phyloP scores from a whole-genome alignment of 2,797 vertebrate genomes.

The Otolemur crassicaudatus region DNA sequence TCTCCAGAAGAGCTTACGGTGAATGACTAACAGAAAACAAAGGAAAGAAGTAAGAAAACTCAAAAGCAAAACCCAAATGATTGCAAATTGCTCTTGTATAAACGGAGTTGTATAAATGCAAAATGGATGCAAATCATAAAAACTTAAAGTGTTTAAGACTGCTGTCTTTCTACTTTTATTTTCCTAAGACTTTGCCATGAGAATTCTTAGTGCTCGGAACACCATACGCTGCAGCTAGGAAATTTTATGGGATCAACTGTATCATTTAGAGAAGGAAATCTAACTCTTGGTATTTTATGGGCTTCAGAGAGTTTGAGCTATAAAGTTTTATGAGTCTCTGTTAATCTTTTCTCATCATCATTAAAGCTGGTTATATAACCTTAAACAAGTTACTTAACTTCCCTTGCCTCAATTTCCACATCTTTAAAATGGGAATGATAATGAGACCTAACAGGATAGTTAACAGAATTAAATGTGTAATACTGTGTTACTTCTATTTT shows the following conservation, averaged over 20 bases:
- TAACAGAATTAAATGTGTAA: not conserved
- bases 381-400: not conserved
- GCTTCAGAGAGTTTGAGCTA: not conserved
- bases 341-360: not conserved
- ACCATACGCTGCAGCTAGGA: not conserved
- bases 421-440: not conserved
- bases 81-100: constrained; percentile 25
- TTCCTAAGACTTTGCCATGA: not conserved
- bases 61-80: constrained; percentile 46
- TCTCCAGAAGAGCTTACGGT: not conserved
- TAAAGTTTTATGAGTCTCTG: not conserved
- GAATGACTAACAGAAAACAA: constrained; percentile 33
- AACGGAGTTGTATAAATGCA: constrained; percentile 50
- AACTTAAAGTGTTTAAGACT: constrained; percentile 49
- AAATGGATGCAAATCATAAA: constrained; percentile 52
- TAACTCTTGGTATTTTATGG: not conserved
- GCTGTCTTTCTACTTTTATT: constrained; percentile 45
- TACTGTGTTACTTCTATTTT: not conserved
- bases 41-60: constrained; percentile 47
- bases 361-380: not conserved
- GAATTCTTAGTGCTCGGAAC: constrained; percentile 18
- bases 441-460: not conserved
- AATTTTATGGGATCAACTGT: not conserved
- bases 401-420: constrained; percentile 32
- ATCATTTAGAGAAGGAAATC: not conserved